These are phyloP conservation scores for Eutolmus rufibarbis DNA, from an alignment of 2,888 invertebrate species.

Conservation along the genomic window DNA sequence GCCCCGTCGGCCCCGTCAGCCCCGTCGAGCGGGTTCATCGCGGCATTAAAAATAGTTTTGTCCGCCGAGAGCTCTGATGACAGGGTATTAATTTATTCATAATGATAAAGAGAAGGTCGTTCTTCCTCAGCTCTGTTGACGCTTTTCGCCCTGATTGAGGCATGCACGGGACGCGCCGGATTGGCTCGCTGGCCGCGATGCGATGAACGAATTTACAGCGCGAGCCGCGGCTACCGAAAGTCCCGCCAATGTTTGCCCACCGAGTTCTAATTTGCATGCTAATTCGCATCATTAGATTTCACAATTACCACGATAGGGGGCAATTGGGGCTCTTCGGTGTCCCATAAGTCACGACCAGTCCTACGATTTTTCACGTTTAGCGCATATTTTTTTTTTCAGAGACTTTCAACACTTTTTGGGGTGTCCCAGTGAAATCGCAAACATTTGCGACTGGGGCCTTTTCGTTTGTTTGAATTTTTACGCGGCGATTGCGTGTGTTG, in stretches of 20 bases:
- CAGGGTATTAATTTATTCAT: conserved; percentile 2
- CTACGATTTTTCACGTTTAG: not conserved
- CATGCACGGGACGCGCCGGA: not conserved
- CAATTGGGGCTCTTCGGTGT: not conserved
- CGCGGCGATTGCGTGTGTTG: not conserved
- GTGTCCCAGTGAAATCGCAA: not conserved
- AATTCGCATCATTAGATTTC: conserved; percentile 16
- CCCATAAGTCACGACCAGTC: not conserved
- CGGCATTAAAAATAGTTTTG: conserved; percentile 12
- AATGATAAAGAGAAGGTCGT: conserved; percentile 23
- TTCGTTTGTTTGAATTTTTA: not conserved
- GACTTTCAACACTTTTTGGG: conserved; percentile 2
- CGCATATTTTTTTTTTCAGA: not conserved
- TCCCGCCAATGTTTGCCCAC: not conserved
- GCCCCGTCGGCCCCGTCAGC: not conserved
- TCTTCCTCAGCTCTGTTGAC: not conserved
- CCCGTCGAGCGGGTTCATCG: not conserved
- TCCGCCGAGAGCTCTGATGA: not conserved
- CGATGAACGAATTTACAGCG: not conserved
- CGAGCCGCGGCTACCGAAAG: not conserved
- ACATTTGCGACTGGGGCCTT: not conserved
- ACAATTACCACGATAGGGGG: not conserved
- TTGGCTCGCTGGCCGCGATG: not conserved
- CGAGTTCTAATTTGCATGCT: conserved; percentile 7
- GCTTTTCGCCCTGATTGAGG: not conserved